Conservation (phyloP, 35 echinoderm and acorn worm species). For the Hemicentrotus pulcherrimus region DNA sequence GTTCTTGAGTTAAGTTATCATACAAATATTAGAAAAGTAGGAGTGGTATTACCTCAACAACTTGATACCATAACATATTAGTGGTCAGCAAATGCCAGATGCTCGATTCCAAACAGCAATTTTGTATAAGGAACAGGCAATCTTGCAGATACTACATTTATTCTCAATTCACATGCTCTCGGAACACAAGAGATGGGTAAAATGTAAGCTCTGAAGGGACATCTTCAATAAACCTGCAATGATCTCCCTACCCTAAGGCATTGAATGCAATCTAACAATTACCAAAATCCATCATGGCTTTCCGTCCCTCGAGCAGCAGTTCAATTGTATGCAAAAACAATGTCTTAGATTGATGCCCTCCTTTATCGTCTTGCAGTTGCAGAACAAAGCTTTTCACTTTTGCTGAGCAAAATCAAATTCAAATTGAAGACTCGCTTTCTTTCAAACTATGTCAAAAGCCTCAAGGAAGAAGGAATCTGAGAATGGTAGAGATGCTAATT, state of each 20-base stretch:
- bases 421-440: background rate
- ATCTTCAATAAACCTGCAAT: background rate
- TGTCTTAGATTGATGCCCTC: background rate
- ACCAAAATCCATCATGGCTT: background rate
- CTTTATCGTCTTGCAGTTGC: background rate
- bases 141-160: background rate
- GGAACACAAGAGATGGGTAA: background rate
- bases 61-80: background rate
- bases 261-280: background rate
- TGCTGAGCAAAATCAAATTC: background rate
- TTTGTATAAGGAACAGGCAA: background rate
- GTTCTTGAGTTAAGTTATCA: background rate
- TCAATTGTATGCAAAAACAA: background rate
- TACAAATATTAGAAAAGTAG: background rate
- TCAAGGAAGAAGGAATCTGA: background rate
- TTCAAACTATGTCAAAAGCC: background rate
- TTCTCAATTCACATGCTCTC: background rate
- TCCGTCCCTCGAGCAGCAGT: background rate
- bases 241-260: background rate
- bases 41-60: background rate
- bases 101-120: background rate
- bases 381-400: background rate
- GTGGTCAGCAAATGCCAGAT: background rate
- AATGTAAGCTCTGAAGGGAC: background rate
- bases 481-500: background rate